Evolutionary conservation across 2,888 invertebrate genomes (phyloP).

Genomic region (Tipula helvola): DNA sequence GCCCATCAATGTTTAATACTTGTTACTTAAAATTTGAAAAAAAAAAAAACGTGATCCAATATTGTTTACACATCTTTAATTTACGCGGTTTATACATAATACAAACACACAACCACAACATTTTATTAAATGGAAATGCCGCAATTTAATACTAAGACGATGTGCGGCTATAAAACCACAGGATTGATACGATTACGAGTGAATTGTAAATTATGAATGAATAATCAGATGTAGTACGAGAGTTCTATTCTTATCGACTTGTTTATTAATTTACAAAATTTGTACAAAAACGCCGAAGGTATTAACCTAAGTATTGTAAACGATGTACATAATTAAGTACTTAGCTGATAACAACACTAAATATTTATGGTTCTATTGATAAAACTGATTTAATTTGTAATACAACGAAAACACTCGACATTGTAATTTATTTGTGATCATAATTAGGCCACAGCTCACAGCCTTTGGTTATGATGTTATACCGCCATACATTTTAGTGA

Average conservation of each 20-base stretch:
- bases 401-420: not conserved
- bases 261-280: not conserved
- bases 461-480: too few species aligned
- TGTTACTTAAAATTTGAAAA: not conserved
- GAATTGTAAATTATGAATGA: not conserved
- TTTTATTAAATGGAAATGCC: not conserved
- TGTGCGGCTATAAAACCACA: not conserved
- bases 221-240: not conserved
- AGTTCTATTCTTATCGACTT: not conserved
- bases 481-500: too few species aligned
- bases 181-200: not conserved
- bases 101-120: not conserved
- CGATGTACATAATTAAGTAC: not conserved
- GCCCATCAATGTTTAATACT: not conserved
- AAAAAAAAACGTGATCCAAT: not conserved
- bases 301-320: not conserved
- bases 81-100: not conserved
- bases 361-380: not conserved
- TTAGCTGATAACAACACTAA: not conserved
- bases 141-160: not conserved
- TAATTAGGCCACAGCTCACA: not conserved
- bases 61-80: not conserved
- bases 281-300: not conserved
- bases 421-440: not conserved
- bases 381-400: not conserved